Base-by-base conservation (phyloP, 2,797 vertebrate genomes). In the Pterois miles region DNA sequence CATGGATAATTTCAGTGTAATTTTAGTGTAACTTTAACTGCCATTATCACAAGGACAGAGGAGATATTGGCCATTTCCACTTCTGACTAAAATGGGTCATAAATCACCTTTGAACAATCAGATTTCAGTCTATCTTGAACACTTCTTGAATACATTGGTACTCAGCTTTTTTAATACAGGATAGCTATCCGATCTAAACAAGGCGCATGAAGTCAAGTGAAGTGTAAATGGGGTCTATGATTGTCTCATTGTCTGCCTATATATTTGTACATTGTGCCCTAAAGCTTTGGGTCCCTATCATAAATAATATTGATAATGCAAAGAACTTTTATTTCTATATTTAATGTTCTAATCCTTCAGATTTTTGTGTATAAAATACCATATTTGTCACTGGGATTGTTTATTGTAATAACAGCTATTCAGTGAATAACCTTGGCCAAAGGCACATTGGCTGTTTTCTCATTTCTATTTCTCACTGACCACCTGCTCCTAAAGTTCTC, bases 401-500 rank as follows among this genome's bases (percentile, higher is more conserved):
- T 40, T 64, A 22, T 33, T 22, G 27, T 33, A 27, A 33, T 29
- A 40, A 50, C 29, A 56, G 27, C 43, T 27, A 25, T 58, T 63
- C 33, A 64, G 23, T 72, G 38, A 72, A 72, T 54, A 71, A 40
- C 25, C 11, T 33, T 4, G 1, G 4, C 46, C 12, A 2, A 29
- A 36, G 60, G 54, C 31, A 66, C 50, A 75, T 4, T 66, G 52
- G 43, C 40, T 31, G 18, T 60, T 76, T 73, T 63, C n/a, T 4
- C 22, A 43, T 52, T 18, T 67, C 16, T 63, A 14, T 76, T 78
- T 54, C 18, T 78, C 43, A 59, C 43, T 52, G n/a, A 50, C 52
- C 65, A 43, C 29, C 48, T 71, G 74, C 52, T 62, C 29, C 22
- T 48, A n/a, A 74, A 65, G 40, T 58, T 50, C 29, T 79, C 65